Evolutionary conservation across 2,113 vertebrate genomes (phyloP), one percentile per base, ranked within the genome.

Genomic region (Semnornis frantzii): DNA sequence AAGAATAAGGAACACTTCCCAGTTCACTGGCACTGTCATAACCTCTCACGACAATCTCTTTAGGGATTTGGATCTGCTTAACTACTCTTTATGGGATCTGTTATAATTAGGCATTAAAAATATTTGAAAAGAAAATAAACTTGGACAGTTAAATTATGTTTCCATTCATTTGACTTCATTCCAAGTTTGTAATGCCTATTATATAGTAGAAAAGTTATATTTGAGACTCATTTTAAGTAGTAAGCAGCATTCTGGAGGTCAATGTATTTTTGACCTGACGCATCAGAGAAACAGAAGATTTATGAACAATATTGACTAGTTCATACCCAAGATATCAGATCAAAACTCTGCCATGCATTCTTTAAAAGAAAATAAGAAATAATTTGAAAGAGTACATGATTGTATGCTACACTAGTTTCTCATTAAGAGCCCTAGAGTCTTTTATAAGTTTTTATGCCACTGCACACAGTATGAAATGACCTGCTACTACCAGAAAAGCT

Each of bases 101-200:
- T 80, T 80, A 31, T 17, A 91, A 87, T 82, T 24, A 39, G 57
- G 66, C 50, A 80, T 55, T 73, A 59, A 63, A 85, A 91, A 87
- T 80, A 85, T 91, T 63, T 17, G 27, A 65, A 92, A 84, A 42
- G 39, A 79, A 71, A 87, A 85, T 60, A 63, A 91, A 42, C 23
- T 82, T 80, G 69, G 76, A 87, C 87, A 87, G 62, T 42, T 82
- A 95, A 91, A 82, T 85, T 79, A 69, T 57, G n/a, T 93, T 93
- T 94, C 76, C 66, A 78, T 74, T 86, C 63, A 48, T 48, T 50
- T 93, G 73, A 92, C 44, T 88, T 81, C 19, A 57, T 82, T 90
- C 62, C 54, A 79, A 89, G 78, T 28, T 55, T 91, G 54, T 82
- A 92, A 84, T 86, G 48, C 25, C 21, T 92, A 50, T 71, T 92